These are phyloP conservation scores for Falcaria lacertinaria DNA, from an alignment of 2,888 invertebrate species.

Conservation along the genomic window DNA sequence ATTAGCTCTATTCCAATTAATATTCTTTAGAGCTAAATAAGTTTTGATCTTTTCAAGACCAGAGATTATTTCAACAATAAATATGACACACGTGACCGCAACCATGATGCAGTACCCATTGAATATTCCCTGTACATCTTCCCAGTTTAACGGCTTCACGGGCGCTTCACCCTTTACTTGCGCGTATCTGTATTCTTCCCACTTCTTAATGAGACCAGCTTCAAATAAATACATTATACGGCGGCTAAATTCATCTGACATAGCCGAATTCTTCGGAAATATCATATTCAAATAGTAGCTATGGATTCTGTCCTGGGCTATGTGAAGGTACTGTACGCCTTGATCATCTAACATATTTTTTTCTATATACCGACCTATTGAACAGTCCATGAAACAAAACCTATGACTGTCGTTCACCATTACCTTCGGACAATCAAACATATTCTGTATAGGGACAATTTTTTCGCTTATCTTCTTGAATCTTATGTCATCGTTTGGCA, in stretches of 20 bases:
- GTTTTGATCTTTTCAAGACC: conserved; percentile 10
- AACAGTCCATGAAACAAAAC: conserved; percentile 68
- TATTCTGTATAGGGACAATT: conserved; percentile 38
- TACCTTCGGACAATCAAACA: conserved; percentile 45
- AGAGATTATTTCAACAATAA: conserved; percentile 44
- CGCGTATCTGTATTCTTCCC: conserved; percentile 60
- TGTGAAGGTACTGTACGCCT: conserved; percentile 64
- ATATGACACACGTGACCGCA: conserved; percentile 32
- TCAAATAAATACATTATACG: conserved; percentile 52
- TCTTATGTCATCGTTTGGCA: conserved; percentile 57
- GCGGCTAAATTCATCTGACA: conserved; percentile 48
- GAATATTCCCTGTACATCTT: conserved; percentile 53
- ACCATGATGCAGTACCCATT: conserved; percentile 37
- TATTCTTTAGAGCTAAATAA: background rate
- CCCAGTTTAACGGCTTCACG: conserved; percentile 45
- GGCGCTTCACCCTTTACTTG: conserved; percentile 55
- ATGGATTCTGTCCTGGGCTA: conserved; percentile 61
- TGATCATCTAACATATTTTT: conserved; percentile 52
- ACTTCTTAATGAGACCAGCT: conserved; percentile 63
- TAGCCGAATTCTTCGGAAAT: conserved; percentile 49
- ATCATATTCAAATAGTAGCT: conserved; percentile 58
- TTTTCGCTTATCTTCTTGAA: conserved; percentile 52
- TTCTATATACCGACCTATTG: conserved; percentile 52
- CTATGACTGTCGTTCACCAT: conserved; percentile 48
- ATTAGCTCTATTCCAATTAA: background rate